Base-by-base conservation (phyloP, 2,888 invertebrate species). In the Lasioglossum zephyrum region DNA sequence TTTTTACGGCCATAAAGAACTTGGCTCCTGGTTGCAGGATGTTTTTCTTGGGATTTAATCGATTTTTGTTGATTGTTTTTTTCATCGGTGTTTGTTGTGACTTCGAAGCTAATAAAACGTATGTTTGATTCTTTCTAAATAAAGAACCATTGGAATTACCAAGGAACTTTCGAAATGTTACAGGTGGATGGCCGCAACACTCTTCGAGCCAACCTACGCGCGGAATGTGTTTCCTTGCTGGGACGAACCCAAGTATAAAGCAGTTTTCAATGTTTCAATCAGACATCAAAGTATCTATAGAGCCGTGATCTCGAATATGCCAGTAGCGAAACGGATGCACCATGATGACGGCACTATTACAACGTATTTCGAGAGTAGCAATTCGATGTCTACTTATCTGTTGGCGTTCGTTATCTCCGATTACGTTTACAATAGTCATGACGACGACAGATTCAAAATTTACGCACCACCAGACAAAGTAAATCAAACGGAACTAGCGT, bases 141-240 rank as follows among this genome's bases (percentile, higher is more conserved):
- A 39, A 47, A 49, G 18, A 36, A 49, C 26, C 4, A 13, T 11
- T 13, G 11, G 4, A 4, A 36, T 36, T 36, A 36, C 36, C 36
- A 63, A 44, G 18, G 41, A 44, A 60, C 3, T 31, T 41, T 13
- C 16, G 5, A 26, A 11, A n/a, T n/a, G n/a, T 81, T 69, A 41
- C 94, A 97, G 97, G 90, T 96, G 95, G 89, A 93, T 97, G n/a
- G 96, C 96, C 4, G 96, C 97, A 0, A 97, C 97, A 0, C 97
- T 97, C 85, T 96, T 97, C 79, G 97, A 97, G 93, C 96, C 97
- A 0, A 96, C 96, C 0, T 96, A 96, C 81, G 97, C 97, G 0
- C 96, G 97, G 1, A 96, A 96, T 72, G 97, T 97, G 0, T 97
- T 98, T 93, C 98, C 98, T 0, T 98, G 98, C 92, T 97, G 97